Evolutionary conservation across 2,888 invertebrate genomes (phyloP).

Genomic region (Allygus modestus): DNA sequence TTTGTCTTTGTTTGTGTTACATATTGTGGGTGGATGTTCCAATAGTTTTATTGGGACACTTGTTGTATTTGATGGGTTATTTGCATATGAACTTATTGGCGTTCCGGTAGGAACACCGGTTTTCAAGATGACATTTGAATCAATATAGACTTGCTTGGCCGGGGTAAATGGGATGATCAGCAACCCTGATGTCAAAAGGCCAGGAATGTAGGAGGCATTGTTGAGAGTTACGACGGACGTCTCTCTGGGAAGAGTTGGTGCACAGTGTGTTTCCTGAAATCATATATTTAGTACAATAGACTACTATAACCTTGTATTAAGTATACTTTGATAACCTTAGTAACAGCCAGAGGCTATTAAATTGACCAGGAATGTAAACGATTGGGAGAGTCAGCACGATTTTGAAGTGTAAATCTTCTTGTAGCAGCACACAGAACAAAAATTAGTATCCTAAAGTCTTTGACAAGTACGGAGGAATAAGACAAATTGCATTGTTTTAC

Average conservation of each 20-base stretch:
- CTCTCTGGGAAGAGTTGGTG: constrained; percentile 20
- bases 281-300: not conserved
- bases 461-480: too few relatives aligned
- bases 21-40: too few relatives aligned
- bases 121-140: not conserved
- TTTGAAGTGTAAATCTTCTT: too few relatives aligned
- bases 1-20: too few relatives aligned
- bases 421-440: too few relatives aligned
- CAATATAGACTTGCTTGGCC: constrained; percentile 3
- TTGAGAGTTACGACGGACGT: not conserved
- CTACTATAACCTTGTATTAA: too few relatives aligned
- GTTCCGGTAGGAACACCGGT: not conserved
- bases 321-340: too few relatives aligned
- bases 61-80: not conserved
- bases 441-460: too few relatives aligned
- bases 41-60: not conserved
- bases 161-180: constrained; percentile 3
- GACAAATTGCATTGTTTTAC: too few relatives aligned
- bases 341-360: too few relatives aligned
- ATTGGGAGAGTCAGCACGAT: too few relatives aligned
- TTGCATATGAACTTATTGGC: not conserved
- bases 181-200: constrained; percentile 9
- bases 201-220: constrained; percentile 22
- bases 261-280: not conserved
- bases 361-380: too few relatives aligned